A percentile compares a stretch with the other conserved stretches of the same genome.
These are phyloP conservation scores for Aelia acuminata DNA, from an alignment of 2,888 invertebrate genomes.

Conservation along the genomic window DNA sequence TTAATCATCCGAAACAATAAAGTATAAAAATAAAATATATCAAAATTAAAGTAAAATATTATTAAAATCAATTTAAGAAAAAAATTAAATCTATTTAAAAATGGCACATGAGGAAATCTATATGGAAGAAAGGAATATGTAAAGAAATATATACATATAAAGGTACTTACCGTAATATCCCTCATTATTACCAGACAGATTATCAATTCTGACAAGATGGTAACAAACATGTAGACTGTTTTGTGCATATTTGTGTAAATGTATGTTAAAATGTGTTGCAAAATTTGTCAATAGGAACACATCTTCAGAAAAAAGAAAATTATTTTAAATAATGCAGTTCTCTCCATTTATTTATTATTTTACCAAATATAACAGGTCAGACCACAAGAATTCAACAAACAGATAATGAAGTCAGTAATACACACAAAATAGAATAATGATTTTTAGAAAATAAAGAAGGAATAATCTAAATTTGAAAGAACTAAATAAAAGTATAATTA, in stretches of 20 bases:
- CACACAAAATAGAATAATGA: not conserved
- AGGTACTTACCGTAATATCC: conserved; percentile 46
- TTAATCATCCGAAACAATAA: not conserved
- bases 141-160: conserved; percentile 40
- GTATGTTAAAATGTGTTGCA: not conserved
- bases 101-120: conserved; percentile 44
- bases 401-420: not conserved
- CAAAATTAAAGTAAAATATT: no score
- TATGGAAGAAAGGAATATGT: conserved; percentile 1
- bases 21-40: no score
- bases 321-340: not conserved
- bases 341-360: not conserved
- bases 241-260: not conserved
- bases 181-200: conserved; percentile 20
- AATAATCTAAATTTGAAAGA: no score
- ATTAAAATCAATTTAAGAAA: not conserved
- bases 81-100: not conserved
- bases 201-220: not conserved
- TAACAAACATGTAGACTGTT: conserved; percentile 16
- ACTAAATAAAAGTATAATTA: no score
- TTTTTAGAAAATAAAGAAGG: no score
- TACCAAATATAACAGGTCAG: not conserved
- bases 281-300: not conserved
- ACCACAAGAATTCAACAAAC: not conserved
- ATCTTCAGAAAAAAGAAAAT: not conserved